These are phyloP conservation scores for Acanthochromis polyacanthus DNA, from an alignment of 2,113 vertebrate genomes.

Conservation along the genomic window DNA sequence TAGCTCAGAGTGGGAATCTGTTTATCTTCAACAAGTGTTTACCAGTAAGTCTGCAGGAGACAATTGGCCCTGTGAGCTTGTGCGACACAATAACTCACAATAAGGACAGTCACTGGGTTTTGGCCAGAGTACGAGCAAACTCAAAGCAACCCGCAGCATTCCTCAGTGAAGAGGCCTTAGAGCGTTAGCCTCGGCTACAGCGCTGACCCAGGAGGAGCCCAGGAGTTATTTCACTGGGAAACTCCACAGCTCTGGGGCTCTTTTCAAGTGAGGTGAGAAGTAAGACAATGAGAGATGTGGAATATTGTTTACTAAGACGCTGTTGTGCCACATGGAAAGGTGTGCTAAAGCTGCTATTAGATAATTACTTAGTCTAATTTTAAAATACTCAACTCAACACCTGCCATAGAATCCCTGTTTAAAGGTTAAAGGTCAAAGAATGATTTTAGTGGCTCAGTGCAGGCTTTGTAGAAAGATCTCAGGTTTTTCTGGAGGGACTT, in stretches of 20 bases:
- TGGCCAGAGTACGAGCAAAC: background rate
- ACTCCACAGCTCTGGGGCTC: background rate
- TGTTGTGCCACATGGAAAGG: background rate
- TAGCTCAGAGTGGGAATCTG: too few relatives aligned
- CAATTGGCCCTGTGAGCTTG: too few relatives aligned
- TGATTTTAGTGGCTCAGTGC: background rate
- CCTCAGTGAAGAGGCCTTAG: constrained; percentile 32
- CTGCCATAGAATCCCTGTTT: background rate
- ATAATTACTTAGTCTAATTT: constrained; percentile 14
- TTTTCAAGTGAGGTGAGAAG: background rate
- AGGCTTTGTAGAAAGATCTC: background rate
- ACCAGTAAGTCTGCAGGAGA: too few relatives aligned
- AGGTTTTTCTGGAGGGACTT: background rate
- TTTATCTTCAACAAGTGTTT: background rate
- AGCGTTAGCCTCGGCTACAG: constrained; percentile 23
- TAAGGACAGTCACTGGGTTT: constrained; percentile 4
- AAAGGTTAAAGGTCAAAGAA: constrained; percentile 25
- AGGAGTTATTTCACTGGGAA: constrained; percentile 24
- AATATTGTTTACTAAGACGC: background rate
- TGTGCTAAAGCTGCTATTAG: background rate
- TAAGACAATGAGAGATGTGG: background rate
- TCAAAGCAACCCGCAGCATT: constrained; percentile 36
- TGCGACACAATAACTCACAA: background rate
- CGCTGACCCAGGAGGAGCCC: constrained; percentile 22
- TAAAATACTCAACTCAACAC: constrained; percentile 22